Evolutionary conservation across 2,797 vertebrate genomes (phyloP).

Genomic region (Lepus oiostolus): DNA sequence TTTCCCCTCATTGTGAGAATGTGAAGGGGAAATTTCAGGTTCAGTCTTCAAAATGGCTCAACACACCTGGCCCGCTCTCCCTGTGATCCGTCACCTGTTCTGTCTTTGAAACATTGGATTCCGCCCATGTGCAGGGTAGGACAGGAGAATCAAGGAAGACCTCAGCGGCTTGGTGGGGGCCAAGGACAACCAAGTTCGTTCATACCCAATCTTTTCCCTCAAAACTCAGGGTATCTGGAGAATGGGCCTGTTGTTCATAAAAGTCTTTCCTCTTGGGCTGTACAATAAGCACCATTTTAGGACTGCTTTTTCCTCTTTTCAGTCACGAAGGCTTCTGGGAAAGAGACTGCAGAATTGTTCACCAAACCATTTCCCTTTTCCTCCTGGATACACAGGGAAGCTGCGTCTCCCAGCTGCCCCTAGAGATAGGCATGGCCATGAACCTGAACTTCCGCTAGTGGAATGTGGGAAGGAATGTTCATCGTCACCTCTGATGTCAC

Average conservation of each 20-base stretch:
- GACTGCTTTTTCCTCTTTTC: background rate
- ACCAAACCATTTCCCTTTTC: background rate
- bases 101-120: background rate
- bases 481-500: background rate
- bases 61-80: too few species aligned
- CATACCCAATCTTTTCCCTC: constrained; percentile 21
- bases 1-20: background rate
- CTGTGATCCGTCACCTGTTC: background rate
- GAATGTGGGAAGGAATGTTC: background rate
- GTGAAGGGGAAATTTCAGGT: background rate
- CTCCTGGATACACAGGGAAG: accelerated
- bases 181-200: background rate
- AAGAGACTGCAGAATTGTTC: background rate
- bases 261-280: background rate
- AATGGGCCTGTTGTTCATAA: background rate
- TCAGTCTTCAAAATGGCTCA: background rate
- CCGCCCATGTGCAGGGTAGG: background rate
- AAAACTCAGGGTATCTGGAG: constrained; percentile 5
- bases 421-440: background rate
- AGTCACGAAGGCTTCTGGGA: background rate
- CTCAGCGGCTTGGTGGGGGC: accelerated
- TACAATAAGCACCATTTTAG: background rate
- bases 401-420: background rate
- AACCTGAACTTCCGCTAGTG: background rate
- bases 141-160: background rate